Evolutionary conservation across 1,140 invertebrate genomes (phyloP).

Genomic region (Zaprionus africanus): DNA sequence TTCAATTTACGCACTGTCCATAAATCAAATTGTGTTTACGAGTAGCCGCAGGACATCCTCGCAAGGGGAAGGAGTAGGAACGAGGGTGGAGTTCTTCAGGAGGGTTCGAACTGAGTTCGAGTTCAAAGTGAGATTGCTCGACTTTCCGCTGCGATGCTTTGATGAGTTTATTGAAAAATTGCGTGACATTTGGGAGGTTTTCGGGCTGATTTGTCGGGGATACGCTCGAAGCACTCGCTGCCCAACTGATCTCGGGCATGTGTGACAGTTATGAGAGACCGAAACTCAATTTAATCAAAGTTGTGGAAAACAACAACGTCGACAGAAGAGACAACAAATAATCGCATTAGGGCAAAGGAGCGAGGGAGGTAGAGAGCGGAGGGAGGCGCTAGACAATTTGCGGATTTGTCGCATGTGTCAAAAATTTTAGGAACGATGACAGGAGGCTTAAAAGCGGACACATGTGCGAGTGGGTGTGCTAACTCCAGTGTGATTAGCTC

Average conservation of each 20-base stretch:
- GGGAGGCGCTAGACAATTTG: slow-evolving; percentile 11
- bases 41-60: slow-evolving; percentile 55
- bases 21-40: slow-evolving; percentile 80
- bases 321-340: slow-evolving; percentile 60
- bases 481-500: slow-evolving; percentile 56
- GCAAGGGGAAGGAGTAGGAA: not conserved
- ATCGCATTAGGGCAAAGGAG: slow-evolving; percentile 56
- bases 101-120: slow-evolving; percentile 35
- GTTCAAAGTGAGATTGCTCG: slow-evolving; percentile 54
- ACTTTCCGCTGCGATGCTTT: slow-evolving; percentile 44
- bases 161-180: slow-evolving; percentile 82
- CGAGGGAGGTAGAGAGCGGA: not conserved
- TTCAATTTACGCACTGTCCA: slow-evolving; percentile 76
- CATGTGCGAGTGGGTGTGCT: slow-evolving; percentile 47
- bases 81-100: not conserved
- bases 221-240: slow-evolving; percentile 23
- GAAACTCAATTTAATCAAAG: slow-evolving; percentile 74
- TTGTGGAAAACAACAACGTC: slow-evolving; percentile 28
- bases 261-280: slow-evolving; percentile 76
- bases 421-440: slow-evolving; percentile 49
- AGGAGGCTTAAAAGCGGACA: slow-evolving; percentile 28
- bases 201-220: slow-evolving; percentile 1
- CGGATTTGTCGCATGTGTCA: slow-evolving; percentile 66
- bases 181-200: slow-evolving; percentile 65
- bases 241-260: slow-evolving; percentile 42